Percentiles rank a stretch among this genome's conserved stretches.
These are phyloP conservation scores for Delphinus delphis DNA, from an alignment of 2,113 vertebrate genomes.

Conservation along the genomic window DNA sequence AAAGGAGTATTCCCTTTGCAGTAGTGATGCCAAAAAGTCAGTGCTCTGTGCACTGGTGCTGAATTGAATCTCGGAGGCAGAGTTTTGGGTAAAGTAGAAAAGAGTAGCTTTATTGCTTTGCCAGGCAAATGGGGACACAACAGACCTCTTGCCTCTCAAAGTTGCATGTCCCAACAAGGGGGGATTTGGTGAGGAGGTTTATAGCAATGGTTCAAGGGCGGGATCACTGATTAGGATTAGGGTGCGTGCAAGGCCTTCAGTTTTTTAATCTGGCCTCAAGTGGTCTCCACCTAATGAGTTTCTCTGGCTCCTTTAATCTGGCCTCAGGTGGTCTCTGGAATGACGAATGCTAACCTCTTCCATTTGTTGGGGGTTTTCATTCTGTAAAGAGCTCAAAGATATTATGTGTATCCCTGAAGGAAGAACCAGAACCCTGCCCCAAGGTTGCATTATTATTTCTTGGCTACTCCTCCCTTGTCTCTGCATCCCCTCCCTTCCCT, in stretches of 20 bases:
- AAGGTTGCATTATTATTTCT: neutral
- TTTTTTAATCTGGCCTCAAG: neutral
- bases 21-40: neutral
- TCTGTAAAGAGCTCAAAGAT: neutral
- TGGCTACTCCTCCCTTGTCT: neutral
- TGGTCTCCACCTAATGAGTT: neutral
- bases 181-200: neutral
- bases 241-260: neutral
- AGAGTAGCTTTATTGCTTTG: too few relatives aligned
- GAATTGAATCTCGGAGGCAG: too few relatives aligned
- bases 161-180: too few relatives aligned
- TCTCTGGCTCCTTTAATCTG: neutral
- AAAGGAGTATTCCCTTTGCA: neutral
- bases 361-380: neutral
- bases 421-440: neutral
- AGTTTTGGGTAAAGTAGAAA: too few relatives aligned
- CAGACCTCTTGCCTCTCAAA: too few relatives aligned
- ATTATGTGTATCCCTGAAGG: neutral
- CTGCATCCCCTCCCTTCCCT: neutral
- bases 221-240: neutral
- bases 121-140: too few relatives aligned
- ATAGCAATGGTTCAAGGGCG: neutral
- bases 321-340: neutral
- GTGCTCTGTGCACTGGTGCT: too few relatives aligned
- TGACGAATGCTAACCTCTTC: neutral